A percentile compares a stretch with the other conserved stretches of the same genome.
Conservation (phyloP, 2,888 invertebrate species). For the Parasteatoda lunata region DNA sequence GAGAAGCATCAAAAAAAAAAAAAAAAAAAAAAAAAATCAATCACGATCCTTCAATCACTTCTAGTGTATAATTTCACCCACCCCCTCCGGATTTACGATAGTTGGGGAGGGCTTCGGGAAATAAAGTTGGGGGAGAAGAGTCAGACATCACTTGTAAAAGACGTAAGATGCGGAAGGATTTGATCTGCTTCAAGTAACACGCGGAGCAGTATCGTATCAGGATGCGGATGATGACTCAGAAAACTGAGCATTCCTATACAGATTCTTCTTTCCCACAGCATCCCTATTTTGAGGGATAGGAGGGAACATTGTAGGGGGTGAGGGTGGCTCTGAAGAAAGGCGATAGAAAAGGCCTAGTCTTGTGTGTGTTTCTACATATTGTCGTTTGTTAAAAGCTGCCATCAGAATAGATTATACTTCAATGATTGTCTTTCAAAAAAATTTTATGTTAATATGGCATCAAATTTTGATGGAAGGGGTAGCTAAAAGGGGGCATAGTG, state of each 20-base stretch:
- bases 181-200: slow-evolving; percentile 44
- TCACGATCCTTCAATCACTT: slow-evolving; percentile 53
- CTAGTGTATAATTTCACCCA: slow-evolving; percentile 42
- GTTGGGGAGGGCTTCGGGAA: neutral
- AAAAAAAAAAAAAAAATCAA: slow-evolving; percentile 47
- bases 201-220: neutral
- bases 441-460: neutral
- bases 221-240: slow-evolving; percentile 49
- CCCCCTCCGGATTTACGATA: slow-evolving; percentile 19
- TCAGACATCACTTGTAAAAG: slow-evolving; percentile 15
- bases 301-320: neutral
- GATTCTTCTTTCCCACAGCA: slow-evolving; percentile 21
- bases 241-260: slow-evolving; percentile 45
- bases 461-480: neutral
- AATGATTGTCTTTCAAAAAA: slow-evolving; percentile 2
- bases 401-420: slow-evolving; percentile 30
- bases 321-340: neutral
- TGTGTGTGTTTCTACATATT: neutral
- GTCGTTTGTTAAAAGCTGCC: neutral
- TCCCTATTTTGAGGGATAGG: neutral
- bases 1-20: neutral
- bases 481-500: neutral
- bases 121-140: slow-evolving; percentile 8
- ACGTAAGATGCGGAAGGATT: slow-evolving; percentile 53
- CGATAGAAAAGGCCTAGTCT: neutral